These are phyloP conservation scores for Monarcha castaneiventris DNA, from an alignment of 2,113 vertebrate species.

Conservation along the genomic window DNA sequence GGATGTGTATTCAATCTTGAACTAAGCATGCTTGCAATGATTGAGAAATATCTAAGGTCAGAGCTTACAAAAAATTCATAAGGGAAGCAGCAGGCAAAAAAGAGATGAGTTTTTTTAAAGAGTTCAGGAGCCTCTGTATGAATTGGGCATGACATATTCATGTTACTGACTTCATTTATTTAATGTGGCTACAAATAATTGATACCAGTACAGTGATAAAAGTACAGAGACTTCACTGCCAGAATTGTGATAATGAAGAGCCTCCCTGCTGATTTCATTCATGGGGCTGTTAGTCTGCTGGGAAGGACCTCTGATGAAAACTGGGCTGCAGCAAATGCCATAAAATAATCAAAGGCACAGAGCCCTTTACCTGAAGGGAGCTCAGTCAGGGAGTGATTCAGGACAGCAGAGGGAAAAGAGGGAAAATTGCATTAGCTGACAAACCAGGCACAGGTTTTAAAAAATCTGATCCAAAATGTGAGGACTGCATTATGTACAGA, in stretches of 20 bases:
- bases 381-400: not conserved
- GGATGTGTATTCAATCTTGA: slow-evolving; percentile 62
- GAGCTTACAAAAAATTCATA: slow-evolving; percentile 64
- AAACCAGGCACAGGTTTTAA: slow-evolving; percentile 7
- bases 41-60: slow-evolving; percentile 73
- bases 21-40: slow-evolving; percentile 52
- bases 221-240: slow-evolving; percentile 45
- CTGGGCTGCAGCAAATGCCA: slow-evolving; percentile 41
- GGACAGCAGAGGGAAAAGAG: not conserved
- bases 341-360: slow-evolving; percentile 64
- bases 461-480: not conserved
- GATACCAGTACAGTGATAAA: slow-evolving; percentile 56
- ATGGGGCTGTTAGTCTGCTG: slow-evolving; percentile 53
- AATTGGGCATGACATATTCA: slow-evolving; percentile 61
- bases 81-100: slow-evolving; percentile 64
- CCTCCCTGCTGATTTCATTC: slow-evolving; percentile 64
- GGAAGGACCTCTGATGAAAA: slow-evolving; percentile 42
- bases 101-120: not conserved
- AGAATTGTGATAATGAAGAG: slow-evolving; percentile 65
- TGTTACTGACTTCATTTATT: slow-evolving; percentile 62
- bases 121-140: slow-evolving; percentile 52
- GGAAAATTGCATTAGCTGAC: not conserved
- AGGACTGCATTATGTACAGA: not conserved
- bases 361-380: slow-evolving; percentile 51
- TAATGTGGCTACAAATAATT: slow-evolving; percentile 62